Evolutionary conservation across 2,888 invertebrate species (phyloP), one percentile per base, ranked within the genome.

Genomic region (Sphaerophoria rueppellii): DNA sequence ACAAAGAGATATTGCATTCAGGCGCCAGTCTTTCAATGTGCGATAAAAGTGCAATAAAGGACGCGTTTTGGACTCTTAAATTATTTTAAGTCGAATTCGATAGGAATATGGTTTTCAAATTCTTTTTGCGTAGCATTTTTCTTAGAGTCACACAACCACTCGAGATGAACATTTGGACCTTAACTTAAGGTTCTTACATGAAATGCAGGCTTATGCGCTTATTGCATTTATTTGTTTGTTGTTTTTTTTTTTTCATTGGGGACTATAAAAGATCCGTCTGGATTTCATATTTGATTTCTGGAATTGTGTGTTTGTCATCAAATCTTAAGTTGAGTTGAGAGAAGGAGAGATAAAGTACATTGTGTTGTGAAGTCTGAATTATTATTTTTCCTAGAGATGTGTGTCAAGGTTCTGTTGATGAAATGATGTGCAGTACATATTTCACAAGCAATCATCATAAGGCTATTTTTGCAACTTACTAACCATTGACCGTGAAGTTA

Each of bases 341-440:
- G n/a, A 43, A 5, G 34, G 69, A 63, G 3, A 57, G 0, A 57
- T 54, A 71, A 76, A 72, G 58, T 67, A 37, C 54, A 76, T 76
- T 81, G 63, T 40, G 14, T 71, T 43, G 43, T 43, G 35, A 67
- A 35, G 9, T 43, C 2, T 24, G 24, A 24, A 43, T 43, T 43
- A 43, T 35, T 43, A 70, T 57, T 43, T 14, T 63, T 50, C 12
- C 34, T 46, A 50, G 34, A 63, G 55, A 73, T 77, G 50, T 78
- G 73, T 82, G 73, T 52, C 82, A 82, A 82, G 82, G 82, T 67
- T 60, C 14, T 63, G 34, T 35, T 55, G 34, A 11, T 60, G 43
- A 52, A 67, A 16, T 74, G 75, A 70, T 80, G 75, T 75, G 35
- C 52, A 75, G 0, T 61, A n/a, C n/a, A 61, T 14, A 63, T 14